A percentile compares a stretch with the other conserved stretches of the same genome.
phyloP scores from a whole-genome alignment of 2,113 vertebrate genomes.

The Mesoclemmys tuberculata region DNA sequence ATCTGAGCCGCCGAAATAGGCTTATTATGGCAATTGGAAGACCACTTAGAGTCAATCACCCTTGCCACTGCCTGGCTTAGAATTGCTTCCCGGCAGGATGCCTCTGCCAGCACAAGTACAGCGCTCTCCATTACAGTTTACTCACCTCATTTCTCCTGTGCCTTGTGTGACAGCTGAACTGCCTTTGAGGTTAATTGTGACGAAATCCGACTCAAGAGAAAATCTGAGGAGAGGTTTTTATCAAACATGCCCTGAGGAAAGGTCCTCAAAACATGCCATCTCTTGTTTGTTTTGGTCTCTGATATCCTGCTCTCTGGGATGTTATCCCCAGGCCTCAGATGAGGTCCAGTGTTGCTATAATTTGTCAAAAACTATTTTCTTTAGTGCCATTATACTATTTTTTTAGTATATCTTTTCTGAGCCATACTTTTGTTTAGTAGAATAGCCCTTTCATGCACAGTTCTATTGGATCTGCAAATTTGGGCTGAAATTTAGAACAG shows the following conservation, averaged over 20 bases:
- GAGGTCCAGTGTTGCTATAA: background rate
- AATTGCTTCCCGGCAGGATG: conserved; percentile 42
- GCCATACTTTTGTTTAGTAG: background rate
- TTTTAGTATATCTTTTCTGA: background rate
- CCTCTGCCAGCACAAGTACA: background rate
- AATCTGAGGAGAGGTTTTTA: background rate
- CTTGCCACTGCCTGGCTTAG: background rate
- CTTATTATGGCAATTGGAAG: conserved; percentile 14
- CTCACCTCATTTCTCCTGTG: background rate
- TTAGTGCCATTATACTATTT: background rate
- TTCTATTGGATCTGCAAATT: background rate
- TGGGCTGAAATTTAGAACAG: background rate
- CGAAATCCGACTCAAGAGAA: background rate
- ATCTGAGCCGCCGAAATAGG: background rate
- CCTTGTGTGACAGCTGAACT: background rate
- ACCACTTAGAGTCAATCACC: background rate
- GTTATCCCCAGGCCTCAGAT: background rate
- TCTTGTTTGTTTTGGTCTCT: background rate
- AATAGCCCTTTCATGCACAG: background rate
- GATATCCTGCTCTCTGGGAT: background rate
- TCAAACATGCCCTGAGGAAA: background rate
- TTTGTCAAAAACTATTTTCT: background rate
- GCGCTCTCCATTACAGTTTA: background rate
- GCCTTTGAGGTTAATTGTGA: background rate
- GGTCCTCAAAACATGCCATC: background rate